Evolutionary conservation across 2,888 invertebrate genomes (phyloP), one percentile per base, ranked within the genome.

Genomic region (Coelopa pilipes): DNA sequence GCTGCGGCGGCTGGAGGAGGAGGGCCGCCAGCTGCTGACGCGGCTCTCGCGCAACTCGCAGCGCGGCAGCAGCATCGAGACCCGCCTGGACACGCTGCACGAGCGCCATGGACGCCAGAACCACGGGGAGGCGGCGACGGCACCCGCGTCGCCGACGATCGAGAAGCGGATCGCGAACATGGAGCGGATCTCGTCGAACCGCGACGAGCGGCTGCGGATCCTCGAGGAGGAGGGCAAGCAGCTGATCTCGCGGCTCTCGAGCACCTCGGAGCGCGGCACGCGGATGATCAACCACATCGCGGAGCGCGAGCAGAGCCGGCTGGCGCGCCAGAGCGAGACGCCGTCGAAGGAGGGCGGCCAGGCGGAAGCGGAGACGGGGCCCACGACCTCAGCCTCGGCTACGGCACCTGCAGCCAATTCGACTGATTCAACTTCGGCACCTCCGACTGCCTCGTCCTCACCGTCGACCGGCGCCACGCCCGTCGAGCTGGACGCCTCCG

Each of bases 141-240:
- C 34, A 34, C 15, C 72, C 0, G 59, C 70, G 0, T 73, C 72
- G 21, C 53, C 76, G 49, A 77, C 76, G 12, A 76, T 85, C 13
- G 86, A 84, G 63, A 80, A 84, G 47, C 83, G 86, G 0, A 76
- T 86, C 34, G 82, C 84, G 72, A 82, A 85, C 71, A 85, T 86
- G 7, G 84, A 84, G n/a, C 80, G 83, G 21, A 82, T 85, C 2
- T 82, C 85, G 1, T 79, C 78, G 0, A 83, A 83, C 73, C 81
- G 86, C 4, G 82, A 83, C 17, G 85, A 86, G 74, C 83, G 84
- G 17, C 60, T 82, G 71, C 87, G 79, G 80, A 85, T 92, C 70
- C 88, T 96, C 74, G 96, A 96, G 87, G 94, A 94, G 80, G 94
- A 96, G 87, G 94, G 94, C 2, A 91, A 92, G 77, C 91, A 92